These are phyloP conservation scores for Brachionus manjavacas DNA, from an alignment of 1,140 invertebrate species.

Conservation along the genomic window DNA sequence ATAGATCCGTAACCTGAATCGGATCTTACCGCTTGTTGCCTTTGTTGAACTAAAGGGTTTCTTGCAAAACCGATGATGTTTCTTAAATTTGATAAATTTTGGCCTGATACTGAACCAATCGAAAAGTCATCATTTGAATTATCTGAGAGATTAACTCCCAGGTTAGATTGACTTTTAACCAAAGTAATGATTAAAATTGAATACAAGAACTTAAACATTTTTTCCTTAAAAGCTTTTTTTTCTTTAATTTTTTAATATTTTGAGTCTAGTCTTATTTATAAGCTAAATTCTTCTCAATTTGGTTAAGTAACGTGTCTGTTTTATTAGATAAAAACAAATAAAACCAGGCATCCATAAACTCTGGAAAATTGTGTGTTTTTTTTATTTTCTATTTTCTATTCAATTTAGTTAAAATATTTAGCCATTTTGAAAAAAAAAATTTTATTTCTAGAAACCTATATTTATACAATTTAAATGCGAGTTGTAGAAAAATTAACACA, in stretches of 20 bases:
- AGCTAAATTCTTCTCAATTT: not conserved
- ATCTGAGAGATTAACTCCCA: not conserved
- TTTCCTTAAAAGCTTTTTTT: not conserved
- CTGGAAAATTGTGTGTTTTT: not conserved
- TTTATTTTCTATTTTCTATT: not conserved
- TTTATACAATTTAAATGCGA: not conserved
- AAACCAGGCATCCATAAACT: not conserved
- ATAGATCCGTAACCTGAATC: not conserved
- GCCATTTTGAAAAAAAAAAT: no score
- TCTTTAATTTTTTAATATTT: not conserved
- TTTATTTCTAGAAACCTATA: not conserved
- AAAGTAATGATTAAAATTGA: not conserved
- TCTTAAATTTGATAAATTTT: not conserved
- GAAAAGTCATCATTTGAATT: not conserved
- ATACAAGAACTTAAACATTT: not conserved
- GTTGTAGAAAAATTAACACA: no score
- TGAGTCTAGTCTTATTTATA: not conserved
- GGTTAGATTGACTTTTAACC: not conserved
- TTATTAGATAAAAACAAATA: not conserved
- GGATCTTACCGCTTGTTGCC: not conserved
- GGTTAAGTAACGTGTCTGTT: not conserved
- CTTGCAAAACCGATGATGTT: not conserved
- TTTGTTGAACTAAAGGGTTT: not conserved
- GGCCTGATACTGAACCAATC: not conserved
- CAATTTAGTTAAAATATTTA: not conserved